Base-by-base conservation (phyloP, 1,140 invertebrate species). In the Phenacoccus solenopsis region DNA sequence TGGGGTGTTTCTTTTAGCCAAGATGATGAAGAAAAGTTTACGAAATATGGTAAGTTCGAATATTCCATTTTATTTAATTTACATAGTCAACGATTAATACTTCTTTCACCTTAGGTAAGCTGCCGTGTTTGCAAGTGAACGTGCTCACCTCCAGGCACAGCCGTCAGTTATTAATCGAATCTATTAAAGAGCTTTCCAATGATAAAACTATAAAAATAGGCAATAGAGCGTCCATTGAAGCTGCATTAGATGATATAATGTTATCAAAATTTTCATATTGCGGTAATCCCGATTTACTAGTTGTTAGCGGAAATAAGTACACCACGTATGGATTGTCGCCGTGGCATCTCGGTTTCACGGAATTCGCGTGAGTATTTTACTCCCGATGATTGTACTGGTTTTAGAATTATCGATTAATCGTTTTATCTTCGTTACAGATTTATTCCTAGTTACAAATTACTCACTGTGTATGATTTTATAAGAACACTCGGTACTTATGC, bases 281-380 rank as follows among this genome's bases (percentile, higher is more conserved):
- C 25, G 25, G 10, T 3, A 64, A 64, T 72, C 87, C 87, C 22
- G 85, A 89, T 74, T 74, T 88, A 72, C 84, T 82, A 35, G 75
- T 89, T 70, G 82, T 85, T 75, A 86, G 82, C 75, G 86, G 86
- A 24, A 76, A 81, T 24, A 74, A 78, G 38, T 84, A 83, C 73
- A 82, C 78, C 71, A 84, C 85, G 38, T 82, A 82, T 76, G 86
- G 85, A 70, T 80, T 87, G 76, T 78, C 87, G 21, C 87, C 87
- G 38, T 89, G 87, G 88, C 87, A 88, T 74, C 85, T 87, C 74
- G 81, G 84, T 79, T 75, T 86, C 59, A 86, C 87, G 32, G 87
- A 88, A 80, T 88, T 89, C 78, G 77, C 86, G 78, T 84, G 80
- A 78, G 80, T 71, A 59, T 72, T 16, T 4, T 7, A 59, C 20